phyloP scores from a whole-genome alignment of 2,113 vertebrate genomes.

The Campylorhamphus procurvoides region DNA sequence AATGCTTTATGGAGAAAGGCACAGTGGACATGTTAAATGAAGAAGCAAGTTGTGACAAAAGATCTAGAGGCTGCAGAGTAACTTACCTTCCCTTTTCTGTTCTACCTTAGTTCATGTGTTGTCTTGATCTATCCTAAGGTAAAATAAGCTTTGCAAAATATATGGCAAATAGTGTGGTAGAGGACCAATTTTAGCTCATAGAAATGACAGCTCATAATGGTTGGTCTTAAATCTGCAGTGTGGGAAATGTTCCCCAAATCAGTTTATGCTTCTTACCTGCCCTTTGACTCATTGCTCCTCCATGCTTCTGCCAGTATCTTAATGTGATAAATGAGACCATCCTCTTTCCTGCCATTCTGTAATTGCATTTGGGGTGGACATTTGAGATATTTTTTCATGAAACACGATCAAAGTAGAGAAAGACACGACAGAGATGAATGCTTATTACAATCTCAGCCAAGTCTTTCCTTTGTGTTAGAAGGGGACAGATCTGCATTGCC shows the following conservation, averaged over 20 bases:
- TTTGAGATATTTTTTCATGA: background rate
- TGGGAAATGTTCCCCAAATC: background rate
- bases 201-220: background rate
- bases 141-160: background rate
- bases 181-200: background rate
- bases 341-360: background rate
- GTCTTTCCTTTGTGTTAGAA: background rate
- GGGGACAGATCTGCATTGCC: background rate
- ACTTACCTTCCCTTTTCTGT: background rate
- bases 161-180: background rate
- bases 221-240: background rate
- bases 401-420: background rate
- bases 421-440: conserved; percentile 20
- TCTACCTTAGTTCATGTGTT: background rate
- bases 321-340: conserved; percentile 19
- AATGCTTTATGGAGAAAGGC: conserved; percentile 36
- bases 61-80: background rate
- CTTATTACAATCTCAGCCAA: background rate
- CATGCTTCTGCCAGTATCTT: background rate
- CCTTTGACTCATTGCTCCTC: background rate
- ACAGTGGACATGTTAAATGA: conserved; percentile 17
- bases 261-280: background rate
- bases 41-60: background rate
- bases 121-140: background rate
- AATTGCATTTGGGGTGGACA: background rate